Evolutionary conservation across 2,113 vertebrate genomes (phyloP), one percentile per base, ranked within the genome.

Genomic region (Gobio gobio): DNA sequence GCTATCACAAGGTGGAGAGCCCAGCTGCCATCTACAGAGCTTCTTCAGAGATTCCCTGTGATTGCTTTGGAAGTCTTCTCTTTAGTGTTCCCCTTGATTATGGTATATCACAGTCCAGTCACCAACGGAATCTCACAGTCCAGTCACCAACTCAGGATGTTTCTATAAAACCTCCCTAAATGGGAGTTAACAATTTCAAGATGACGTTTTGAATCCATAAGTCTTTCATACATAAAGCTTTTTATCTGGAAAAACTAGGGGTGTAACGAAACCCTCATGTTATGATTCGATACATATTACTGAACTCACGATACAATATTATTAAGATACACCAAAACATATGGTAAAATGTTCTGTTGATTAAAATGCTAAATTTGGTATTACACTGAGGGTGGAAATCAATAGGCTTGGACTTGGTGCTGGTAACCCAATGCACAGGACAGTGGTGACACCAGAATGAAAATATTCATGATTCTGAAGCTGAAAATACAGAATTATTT

Each of bases 21-120:
- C 43, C 7, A 75, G n/a, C 66, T 81, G 76, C 43, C 64, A 73
- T 78, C 22, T 79, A 83, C 45, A 49, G 80, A 74, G 13, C 8
- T 64, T 56, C 20, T 64, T n/a, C 22, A 56, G 29, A 13, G 33
- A 66, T 78, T 63, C 10, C 22, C 18, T 66, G 29, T 45, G 64
- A 49, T 20, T 33, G 12, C 54, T 45, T 64, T 59, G 7, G 58
- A 79, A 45, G 61, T 66, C 12, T 66, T 29, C 40, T 80, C 13
- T 75, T 26, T n/a, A 9, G 76, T 66, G 45, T 56, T 45, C 12
- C 43, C 24, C n/a, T 54, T 47, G 20, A 72, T n/a, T 45, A n/a
- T 24, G 24, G 36, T 10, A 59, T 24, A 5, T 61, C 4, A 24
- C 54, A 61, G 56, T 64, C 45, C 26, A 51, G 26, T 68, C 36